These are phyloP conservation scores for Atractosteus spatula DNA, from an alignment of 2,113 vertebrate species.

Conservation along the genomic window DNA sequence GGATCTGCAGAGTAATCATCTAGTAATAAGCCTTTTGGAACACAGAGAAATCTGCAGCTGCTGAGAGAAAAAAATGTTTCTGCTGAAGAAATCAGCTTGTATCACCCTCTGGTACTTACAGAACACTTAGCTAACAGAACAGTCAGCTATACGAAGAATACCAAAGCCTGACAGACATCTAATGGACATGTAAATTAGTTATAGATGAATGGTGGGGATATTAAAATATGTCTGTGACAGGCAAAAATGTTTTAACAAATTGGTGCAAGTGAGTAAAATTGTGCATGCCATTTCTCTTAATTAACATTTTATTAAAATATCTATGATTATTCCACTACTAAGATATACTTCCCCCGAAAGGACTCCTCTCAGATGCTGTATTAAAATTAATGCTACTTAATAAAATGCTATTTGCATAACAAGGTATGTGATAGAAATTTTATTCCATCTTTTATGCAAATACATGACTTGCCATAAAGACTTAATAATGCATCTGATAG, in stretches of 20 bases:
- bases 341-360: constrained; percentile 2
- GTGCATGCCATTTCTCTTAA: constrained; percentile 15
- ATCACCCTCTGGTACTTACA: background rate
- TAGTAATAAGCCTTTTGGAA: constrained; percentile 9
- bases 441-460: constrained; percentile 22
- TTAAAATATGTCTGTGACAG: constrained; percentile 27
- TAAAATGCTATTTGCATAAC: constrained; percentile 28
- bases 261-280: constrained; percentile 16
- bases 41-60: background rate
- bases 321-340: constrained; percentile 14
- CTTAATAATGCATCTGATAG: constrained; percentile 23
- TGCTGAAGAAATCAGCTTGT: background rate
- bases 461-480: constrained; percentile 8
- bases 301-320: constrained; percentile 26
- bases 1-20: background rate
- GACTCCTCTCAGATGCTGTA: background rate
- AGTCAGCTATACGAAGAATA: constrained; percentile 13
- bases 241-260: constrained; percentile 25
- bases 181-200: constrained; percentile 36
- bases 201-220: constrained; percentile 23
- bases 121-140: constrained; percentile 15
- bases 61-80: background rate
- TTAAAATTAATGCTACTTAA: constrained; percentile 23
- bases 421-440: constrained; percentile 23
- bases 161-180: constrained; percentile 24